Conservation (phyloP, 2,888 invertebrate genomes). For the Thysanoteuthis rhombus region DNA sequence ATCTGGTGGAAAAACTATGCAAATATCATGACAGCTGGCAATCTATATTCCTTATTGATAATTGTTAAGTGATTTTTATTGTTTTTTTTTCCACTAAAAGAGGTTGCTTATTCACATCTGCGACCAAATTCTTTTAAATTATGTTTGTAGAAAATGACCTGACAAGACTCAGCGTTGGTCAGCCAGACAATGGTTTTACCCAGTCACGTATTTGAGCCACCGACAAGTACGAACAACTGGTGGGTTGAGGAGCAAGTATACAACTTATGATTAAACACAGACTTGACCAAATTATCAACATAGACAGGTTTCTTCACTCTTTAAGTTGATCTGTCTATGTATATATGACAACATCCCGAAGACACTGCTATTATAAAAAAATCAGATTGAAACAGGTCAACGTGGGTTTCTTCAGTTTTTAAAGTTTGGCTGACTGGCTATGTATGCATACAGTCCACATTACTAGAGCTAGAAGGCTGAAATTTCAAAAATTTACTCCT, state of each 20-base stretch:
- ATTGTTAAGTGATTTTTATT: neutral
- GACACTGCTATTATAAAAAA: no score
- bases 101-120: neutral
- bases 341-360: no score
- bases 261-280: no score
- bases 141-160: neutral
- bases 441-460: no score
- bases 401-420: no score
- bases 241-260: neutral
- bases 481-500: no score
- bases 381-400: no score
- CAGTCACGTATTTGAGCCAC: neutral
- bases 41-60: neutral
- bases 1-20: neutral
- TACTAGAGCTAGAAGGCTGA: no score
- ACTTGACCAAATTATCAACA: no score
- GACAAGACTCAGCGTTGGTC: neutral
- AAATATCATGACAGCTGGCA: neutral
- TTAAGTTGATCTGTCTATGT: no score
- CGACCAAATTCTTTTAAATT: neutral
- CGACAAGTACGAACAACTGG: neutral
- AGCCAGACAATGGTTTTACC: neutral
- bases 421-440: no score
- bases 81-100: neutral
- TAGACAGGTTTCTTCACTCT: no score